phyloP scores from a whole-genome alignment of 2,113 vertebrate species.

The Arizona elegans region DNA sequence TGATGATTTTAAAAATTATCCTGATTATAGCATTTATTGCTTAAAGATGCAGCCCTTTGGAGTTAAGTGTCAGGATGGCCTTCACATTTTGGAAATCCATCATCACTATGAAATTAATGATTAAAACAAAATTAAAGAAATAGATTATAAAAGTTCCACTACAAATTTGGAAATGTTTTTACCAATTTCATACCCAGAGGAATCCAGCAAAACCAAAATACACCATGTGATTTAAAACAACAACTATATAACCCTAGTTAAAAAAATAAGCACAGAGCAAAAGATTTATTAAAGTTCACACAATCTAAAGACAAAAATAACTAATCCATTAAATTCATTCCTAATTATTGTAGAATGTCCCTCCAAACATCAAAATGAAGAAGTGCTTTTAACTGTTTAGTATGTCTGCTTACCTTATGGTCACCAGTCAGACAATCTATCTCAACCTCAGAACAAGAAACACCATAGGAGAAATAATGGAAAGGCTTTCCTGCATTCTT shows the following conservation, averaged over 20 bases:
- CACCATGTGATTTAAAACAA: background rate
- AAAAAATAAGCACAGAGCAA: background rate
- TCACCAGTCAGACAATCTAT: slow-evolving; percentile 93
- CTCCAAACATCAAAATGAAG: background rate
- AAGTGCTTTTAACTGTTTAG: slow-evolving; percentile 16
- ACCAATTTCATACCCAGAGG: background rate
- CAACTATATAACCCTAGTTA: background rate
- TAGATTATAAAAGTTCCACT: background rate
- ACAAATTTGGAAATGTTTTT: background rate
- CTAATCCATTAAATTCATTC: background rate
- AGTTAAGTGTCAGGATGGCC: background rate
- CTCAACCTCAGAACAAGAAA: slow-evolving; percentile 91
- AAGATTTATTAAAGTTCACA: background rate
- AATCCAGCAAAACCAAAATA: background rate
- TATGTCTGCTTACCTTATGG: slow-evolving; percentile 80
- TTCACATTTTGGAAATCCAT: background rate
- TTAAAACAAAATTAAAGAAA: background rate
- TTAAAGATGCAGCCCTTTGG: background rate
- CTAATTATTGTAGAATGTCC: background rate
- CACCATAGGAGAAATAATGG: slow-evolving; percentile 86
- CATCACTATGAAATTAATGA: background rate
- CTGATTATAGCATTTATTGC: background rate
- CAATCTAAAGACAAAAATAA: background rate
- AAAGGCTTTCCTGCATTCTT: slow-evolving; percentile 84
- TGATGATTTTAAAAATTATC: background rate